phyloP scores from a whole-genome alignment of 2,113 vertebrate genomes.

The Pandion haliaetus region DNA sequence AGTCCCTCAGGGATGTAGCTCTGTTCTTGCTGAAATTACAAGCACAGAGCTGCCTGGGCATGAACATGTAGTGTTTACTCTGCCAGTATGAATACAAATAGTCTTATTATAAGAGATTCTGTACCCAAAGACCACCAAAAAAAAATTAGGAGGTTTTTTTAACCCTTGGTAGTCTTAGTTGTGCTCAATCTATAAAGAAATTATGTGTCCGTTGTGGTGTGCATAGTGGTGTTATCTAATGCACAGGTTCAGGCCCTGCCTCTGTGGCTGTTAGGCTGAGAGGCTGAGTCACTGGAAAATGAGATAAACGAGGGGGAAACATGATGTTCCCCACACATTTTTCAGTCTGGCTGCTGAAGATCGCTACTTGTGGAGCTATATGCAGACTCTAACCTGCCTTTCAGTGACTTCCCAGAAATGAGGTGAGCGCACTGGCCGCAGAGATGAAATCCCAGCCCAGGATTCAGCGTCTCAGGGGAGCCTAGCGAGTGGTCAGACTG shows the following conservation, averaged over 20 bases:
- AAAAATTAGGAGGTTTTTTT: slow-evolving; percentile 71
- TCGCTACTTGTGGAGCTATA: not conserved
- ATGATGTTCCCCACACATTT: accelerated
- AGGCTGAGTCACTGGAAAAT: not conserved
- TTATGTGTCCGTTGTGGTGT: accelerated
- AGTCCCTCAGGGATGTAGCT: slow-evolving; percentile 79
- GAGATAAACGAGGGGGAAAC: not conserved
- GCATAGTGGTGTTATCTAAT: not conserved
- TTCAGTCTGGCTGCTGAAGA: not conserved
- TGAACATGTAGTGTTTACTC: slow-evolving; percentile 84
- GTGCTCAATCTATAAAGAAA: not conserved
- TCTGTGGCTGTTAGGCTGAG: not conserved
- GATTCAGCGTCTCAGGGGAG: not conserved
- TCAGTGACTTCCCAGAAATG: not conserved
- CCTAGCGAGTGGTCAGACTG: not conserved
- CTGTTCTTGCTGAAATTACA: slow-evolving; percentile 84
- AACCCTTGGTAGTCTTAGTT: slow-evolving; percentile 62
- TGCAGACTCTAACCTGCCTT: not conserved
- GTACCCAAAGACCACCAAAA: slow-evolving; percentile 76
- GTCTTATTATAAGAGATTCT: slow-evolving; percentile 82
- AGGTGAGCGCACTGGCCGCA: not conserved
- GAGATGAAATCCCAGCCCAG: not conserved
- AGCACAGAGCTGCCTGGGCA: slow-evolving; percentile 81
- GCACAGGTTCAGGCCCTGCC: not conserved
- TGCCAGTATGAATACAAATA: slow-evolving; percentile 86